Evolutionary conservation across 2,113 vertebrate species (phyloP).

Genomic region (Nerophis lumbriciformis): DNA sequence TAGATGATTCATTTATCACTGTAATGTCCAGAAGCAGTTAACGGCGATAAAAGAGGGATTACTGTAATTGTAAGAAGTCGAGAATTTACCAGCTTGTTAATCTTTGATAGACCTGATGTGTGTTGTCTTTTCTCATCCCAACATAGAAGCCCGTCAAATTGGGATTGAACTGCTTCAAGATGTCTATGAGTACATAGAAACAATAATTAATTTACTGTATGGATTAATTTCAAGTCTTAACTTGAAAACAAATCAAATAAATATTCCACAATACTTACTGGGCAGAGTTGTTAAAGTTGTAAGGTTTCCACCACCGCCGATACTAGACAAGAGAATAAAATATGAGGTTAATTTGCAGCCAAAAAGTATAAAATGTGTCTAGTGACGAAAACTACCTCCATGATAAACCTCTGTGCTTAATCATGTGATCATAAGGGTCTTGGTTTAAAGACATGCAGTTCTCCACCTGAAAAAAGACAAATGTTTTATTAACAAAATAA

Average conservation of each 20-base stretch:
- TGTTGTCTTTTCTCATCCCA: constrained; percentile 57
- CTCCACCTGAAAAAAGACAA: constrained; percentile 72
- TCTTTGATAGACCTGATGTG: constrained; percentile 70
- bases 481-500: too few species aligned
- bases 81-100: constrained; percentile 68
- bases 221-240: not conserved
- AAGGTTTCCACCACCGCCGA: constrained; percentile 82
- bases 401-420: constrained; percentile 84
- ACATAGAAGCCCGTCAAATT: constrained; percentile 73
- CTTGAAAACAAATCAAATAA: too few species aligned
- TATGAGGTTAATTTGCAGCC: not conserved
- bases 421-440: constrained; percentile 66
- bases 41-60: too few species aligned
- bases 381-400: constrained; percentile 73
- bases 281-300: constrained; percentile 82
- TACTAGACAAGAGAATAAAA: constrained; percentile 59
- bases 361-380: not conserved
- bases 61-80: too few species aligned
- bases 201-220: not conserved
- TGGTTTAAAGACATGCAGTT: constrained; percentile 68
- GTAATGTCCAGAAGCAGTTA: too few species aligned
- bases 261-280: constrained; percentile 74
- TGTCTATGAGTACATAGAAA: constrained; percentile 69
- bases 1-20: too few species aligned
- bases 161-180: constrained; percentile 78